Percentiles rank a stretch among this genome's conserved stretches.
Conservation (phyloP, 1,140 invertebrate genomes). For the Lepidostoma basale region DNA sequence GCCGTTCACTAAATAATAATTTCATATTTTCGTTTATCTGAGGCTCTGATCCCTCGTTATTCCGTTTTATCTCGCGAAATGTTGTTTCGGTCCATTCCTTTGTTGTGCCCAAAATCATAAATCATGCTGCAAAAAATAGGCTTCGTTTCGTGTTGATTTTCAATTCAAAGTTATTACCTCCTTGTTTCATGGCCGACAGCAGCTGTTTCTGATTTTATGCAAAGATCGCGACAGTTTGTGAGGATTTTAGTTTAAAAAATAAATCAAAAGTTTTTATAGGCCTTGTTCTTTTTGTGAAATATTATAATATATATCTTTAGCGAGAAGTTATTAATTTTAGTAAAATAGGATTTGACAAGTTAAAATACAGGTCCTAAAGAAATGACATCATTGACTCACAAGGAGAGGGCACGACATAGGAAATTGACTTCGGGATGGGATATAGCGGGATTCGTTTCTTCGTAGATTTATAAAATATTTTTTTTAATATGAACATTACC, state of each 20-base stretch:
- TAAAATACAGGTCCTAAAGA: too few species aligned
- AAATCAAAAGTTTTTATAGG: background rate
- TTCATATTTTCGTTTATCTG: slow-evolving; percentile 20
- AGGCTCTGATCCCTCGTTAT: slow-evolving; percentile 5
- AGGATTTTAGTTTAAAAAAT: background rate
- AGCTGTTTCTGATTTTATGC: background rate
- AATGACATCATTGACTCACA: too few species aligned
- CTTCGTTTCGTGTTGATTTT: slow-evolving; percentile 10
- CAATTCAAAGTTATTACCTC: slow-evolving; percentile 26
- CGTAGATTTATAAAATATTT: too few species aligned
- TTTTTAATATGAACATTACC: too few species aligned
- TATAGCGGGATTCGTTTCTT: too few species aligned
- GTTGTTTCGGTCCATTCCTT: slow-evolving; percentile 10
- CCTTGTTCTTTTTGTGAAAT: too few species aligned
- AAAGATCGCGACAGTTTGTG: background rate
- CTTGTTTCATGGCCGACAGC: background rate
- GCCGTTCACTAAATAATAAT: slow-evolving; percentile 1
- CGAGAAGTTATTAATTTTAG: too few species aligned
- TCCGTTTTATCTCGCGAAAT: slow-evolving; percentile 14
- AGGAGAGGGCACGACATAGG: too few species aligned
- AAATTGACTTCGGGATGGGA: too few species aligned
- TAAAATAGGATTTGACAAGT: too few species aligned
- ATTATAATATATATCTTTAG: too few species aligned
- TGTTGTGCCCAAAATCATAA: slow-evolving; percentile 12
- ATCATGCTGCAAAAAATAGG: slow-evolving; percentile 19